These are phyloP conservation scores for Trematocara unimaculatum DNA, from an alignment of 2,113 vertebrate genomes.

Conservation along the genomic window DNA sequence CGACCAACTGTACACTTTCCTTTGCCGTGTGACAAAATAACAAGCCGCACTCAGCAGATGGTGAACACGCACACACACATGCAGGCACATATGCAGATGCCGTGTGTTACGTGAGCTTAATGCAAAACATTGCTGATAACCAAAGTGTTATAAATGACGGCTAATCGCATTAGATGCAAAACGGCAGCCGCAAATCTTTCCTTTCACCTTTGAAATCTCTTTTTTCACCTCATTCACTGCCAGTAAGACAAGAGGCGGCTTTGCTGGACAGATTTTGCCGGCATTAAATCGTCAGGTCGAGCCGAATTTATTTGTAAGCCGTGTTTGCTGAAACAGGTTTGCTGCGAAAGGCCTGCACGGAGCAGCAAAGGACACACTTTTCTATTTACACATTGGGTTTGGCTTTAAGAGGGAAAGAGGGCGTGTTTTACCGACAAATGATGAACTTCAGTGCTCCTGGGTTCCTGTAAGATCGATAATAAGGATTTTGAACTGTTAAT, in stretches of 20 bases:
- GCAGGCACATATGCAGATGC: background rate
- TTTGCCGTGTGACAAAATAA: conserved; percentile 1
- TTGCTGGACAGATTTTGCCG: background rate
- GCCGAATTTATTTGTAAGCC: background rate
- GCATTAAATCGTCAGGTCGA: background rate
- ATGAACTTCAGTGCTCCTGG: background rate
- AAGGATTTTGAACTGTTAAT: background rate
- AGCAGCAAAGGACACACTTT: background rate
- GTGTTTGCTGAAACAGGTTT: background rate
- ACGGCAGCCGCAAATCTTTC: background rate
- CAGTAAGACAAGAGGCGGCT: background rate
- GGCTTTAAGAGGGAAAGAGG: background rate
- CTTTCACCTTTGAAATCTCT: conserved; percentile 14
- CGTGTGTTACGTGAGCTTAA: background rate
- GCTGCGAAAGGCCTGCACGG: background rate
- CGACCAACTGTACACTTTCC: background rate
- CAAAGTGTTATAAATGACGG: background rate
- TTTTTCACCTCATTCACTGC: conserved; percentile 3
- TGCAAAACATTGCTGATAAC: background rate
- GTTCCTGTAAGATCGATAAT: background rate
- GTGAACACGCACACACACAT: background rate
- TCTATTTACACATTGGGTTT: background rate
- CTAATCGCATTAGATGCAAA: background rate
- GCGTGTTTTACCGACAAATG: background rate
- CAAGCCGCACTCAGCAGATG: background rate